Conservation (phyloP, 2,797 vertebrate genomes). For the Eremophila alpestris region DNA sequence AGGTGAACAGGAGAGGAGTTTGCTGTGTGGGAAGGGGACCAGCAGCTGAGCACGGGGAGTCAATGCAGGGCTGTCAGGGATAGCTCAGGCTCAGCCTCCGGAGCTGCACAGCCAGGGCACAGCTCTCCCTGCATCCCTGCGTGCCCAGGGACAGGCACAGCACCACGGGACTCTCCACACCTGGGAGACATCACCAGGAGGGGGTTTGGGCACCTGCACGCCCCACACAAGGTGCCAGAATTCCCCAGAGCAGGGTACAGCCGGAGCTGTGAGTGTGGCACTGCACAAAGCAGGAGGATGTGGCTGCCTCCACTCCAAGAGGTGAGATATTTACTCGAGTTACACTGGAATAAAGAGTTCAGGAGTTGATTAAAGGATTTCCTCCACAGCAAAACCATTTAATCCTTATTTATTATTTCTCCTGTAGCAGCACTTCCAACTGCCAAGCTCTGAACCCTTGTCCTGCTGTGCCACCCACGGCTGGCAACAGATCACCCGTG, state of each 20-base stretch:
- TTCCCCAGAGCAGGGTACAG: neutral
- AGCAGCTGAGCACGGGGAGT: neutral
- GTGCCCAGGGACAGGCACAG: neutral
- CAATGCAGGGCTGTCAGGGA: neutral
- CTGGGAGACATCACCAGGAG: neutral
- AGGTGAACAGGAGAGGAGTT: neutral
- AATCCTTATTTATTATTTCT: conserved; percentile 20
- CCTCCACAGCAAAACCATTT: neutral
- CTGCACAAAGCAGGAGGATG: neutral
- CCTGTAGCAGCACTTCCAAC: neutral
- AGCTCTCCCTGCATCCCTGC: neutral
- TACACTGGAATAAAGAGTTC: neutral
- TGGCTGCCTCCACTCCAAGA: neutral
- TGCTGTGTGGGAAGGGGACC: neutral
- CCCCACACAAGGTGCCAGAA: neutral
- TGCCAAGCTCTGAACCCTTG: neutral
- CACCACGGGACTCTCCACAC: fast-evolving
- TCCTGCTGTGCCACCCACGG: neutral
- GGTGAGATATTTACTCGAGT: neutral
- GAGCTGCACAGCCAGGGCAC: neutral
- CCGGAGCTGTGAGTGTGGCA: fast-evolving
- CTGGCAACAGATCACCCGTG: neutral
- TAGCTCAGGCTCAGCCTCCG: neutral
- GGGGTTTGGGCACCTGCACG: neutral
- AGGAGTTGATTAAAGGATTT: neutral